Evolutionary conservation across 1,140 invertebrate species (phyloP).

Genomic region (Nomia melanderi): DNA sequence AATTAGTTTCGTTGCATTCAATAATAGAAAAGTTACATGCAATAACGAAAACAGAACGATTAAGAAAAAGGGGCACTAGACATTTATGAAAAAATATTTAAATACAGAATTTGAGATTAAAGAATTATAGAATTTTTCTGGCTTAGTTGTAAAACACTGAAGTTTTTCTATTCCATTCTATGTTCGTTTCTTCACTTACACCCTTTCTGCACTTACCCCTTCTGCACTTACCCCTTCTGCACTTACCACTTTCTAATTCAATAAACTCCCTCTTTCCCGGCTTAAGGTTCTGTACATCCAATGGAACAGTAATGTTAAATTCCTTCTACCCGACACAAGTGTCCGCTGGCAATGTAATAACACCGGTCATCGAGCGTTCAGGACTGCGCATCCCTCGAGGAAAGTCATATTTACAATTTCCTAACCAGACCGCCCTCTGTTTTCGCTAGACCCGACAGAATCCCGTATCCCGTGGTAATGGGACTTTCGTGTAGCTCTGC

Average conservation of each 20-base stretch:
- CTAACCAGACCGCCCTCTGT: not conserved
- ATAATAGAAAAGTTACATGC: too few species aligned
- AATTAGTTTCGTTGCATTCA: too few species aligned
- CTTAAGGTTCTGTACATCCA: not conserved
- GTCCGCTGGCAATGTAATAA: not conserved
- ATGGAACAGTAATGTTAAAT: not conserved
- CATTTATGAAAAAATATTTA: too few species aligned
- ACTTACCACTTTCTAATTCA: not conserved
- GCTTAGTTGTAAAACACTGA: too few species aligned
- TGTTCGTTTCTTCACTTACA: not conserved
- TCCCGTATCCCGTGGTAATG: slow-evolving; percentile 51
- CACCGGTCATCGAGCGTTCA: not conserved
- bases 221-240: not conserved
- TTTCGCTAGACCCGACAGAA: not conserved
- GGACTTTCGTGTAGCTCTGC: slow-evolving; percentile 56
- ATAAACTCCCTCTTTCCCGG: not conserved
- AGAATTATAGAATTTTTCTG: too few species aligned
- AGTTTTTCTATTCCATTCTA: too few species aligned
- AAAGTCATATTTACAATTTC: not conserved
- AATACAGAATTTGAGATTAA: too few species aligned
- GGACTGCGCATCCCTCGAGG: too few species aligned
- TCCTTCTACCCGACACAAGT: too few species aligned
- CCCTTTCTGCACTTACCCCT: not conserved
- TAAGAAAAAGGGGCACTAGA: too few species aligned
- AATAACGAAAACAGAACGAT: too few species aligned